These are phyloP conservation scores for Hemicordylus capensis DNA, from an alignment of 2,113 vertebrate species.

Conservation along the genomic window DNA sequence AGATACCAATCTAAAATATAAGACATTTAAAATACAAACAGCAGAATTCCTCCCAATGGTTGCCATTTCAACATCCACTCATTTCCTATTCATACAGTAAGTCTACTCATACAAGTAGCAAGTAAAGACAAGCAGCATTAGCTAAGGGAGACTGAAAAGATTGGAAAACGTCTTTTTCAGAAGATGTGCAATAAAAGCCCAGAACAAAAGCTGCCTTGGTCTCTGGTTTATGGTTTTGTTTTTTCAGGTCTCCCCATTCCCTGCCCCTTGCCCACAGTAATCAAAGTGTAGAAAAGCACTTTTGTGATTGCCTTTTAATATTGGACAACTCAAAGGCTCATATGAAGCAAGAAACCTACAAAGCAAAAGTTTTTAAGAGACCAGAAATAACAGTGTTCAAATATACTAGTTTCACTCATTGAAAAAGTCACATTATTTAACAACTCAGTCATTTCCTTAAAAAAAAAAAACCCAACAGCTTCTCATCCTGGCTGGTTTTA, in stretches of 20 bases:
- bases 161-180: slow-evolving; percentile 29
- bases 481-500: not conserved
- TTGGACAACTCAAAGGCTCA: not conserved
- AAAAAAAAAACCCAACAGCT: not conserved
- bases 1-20: not conserved
- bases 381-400: not conserved
- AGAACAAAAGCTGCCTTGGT: slow-evolving; percentile 12
- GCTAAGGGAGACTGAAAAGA: not conserved
- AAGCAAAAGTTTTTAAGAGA: not conserved
- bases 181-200: slow-evolving; percentile 16
- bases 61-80: not conserved
- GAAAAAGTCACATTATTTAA: slow-evolving; percentile 25
- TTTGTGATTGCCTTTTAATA: slow-evolving; percentile 22
- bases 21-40: slow-evolving; percentile 23
- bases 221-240: not conserved
- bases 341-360: slow-evolving; percentile 21
- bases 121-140: slow-evolving; percentile 29
- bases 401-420: not conserved
- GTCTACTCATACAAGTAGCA: not conserved
- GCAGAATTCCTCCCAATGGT: not conserved
- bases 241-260: not conserved
- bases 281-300: not conserved
- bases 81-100: too few relatives aligned
- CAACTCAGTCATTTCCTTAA: not conserved
- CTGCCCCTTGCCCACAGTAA: not conserved